Percentiles rank a stretch among this genome's conserved stretches.
Conservation (phyloP, 2,797 vertebrate genomes). For the Sebastes baramenuke region DNA sequence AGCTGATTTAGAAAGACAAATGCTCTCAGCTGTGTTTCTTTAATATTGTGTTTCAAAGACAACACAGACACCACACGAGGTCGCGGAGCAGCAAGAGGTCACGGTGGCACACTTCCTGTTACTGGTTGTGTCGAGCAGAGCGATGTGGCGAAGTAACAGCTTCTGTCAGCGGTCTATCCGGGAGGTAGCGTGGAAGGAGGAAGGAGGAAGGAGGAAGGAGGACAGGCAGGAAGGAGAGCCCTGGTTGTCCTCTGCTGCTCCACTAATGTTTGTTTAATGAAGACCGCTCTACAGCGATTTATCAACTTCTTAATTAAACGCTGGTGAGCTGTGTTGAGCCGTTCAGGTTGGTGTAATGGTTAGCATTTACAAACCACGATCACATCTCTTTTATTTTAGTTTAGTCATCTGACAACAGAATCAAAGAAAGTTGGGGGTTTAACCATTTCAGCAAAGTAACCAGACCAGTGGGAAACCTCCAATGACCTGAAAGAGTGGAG, state of each 20-base stretch:
- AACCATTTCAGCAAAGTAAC: neutral
- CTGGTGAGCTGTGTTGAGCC: neutral
- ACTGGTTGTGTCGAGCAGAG: slow-evolving; percentile 37
- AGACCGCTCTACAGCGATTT: neutral
- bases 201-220: slow-evolving; percentile 18
- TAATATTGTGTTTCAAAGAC: slow-evolving; percentile 48
- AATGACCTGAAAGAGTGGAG: no score
- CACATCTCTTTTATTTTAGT: neutral
- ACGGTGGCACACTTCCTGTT: slow-evolving; percentile 43
- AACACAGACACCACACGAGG: slow-evolving; percentile 44
- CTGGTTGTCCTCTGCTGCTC: slow-evolving; percentile 14
- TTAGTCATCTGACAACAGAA: neutral
- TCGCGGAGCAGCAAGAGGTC: slow-evolving; percentile 34
- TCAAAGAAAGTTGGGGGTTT: neutral
- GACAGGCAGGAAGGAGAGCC: slow-evolving; percentile 18
- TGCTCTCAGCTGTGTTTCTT: slow-evolving; percentile 36
- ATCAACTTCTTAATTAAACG: neutral
- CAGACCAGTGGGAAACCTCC: no score
- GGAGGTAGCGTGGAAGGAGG: neutral
- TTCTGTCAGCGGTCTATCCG: slow-evolving; percentile 25
- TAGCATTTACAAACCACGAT: neutral
- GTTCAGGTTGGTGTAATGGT: neutral
- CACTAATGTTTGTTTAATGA: slow-evolving; percentile 24
- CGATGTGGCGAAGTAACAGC: slow-evolving; percentile 54
- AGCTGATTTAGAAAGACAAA: slow-evolving; percentile 38